Percentiles rank a stretch among this genome's conserved stretches.
Conservation (phyloP, 2,888 invertebrate species). For the Vesta saturnalis region DNA sequence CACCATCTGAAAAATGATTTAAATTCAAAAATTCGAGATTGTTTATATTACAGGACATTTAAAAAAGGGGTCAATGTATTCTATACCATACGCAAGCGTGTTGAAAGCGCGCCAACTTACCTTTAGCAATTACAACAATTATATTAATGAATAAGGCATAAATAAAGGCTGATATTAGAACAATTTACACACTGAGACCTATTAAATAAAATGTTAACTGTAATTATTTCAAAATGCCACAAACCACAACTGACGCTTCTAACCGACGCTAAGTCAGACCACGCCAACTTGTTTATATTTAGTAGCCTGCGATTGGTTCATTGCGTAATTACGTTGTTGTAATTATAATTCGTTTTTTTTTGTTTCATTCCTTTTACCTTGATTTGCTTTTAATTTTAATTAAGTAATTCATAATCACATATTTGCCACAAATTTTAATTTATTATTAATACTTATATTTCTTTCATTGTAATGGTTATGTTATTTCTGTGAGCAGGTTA, state of each 20-base stretch:
- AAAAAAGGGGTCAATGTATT: constrained; percentile 23
- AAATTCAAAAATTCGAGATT: constrained; percentile 1
- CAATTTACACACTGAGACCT: too few species aligned
- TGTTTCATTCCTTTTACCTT: neutral
- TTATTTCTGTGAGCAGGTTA: too few species aligned
- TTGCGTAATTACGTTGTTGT: constrained; percentile 2
- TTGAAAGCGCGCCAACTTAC: constrained; percentile 26
- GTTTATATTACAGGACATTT: constrained; percentile 19
- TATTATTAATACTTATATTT: too few species aligned
- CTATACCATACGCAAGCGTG: constrained; percentile 27
- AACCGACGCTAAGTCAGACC: too few species aligned
- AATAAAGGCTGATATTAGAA: too few species aligned
- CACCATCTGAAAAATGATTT: constrained; percentile 19
- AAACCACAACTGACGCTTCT: constrained; percentile 6
- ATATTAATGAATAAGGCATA: too few species aligned
- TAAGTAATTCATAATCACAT: too few species aligned
- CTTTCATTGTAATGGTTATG: too few species aligned
- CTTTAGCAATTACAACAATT: too few species aligned
- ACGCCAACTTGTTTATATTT: constrained; percentile 16
- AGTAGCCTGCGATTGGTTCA: constrained; percentile 16
- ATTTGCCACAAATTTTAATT: too few species aligned
- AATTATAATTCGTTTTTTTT: neutral
- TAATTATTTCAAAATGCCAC: neutral
- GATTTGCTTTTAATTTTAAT: too few species aligned
- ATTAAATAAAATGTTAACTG: too few species aligned